Conservation (phyloP, 2,113 vertebrate genomes). For the Dinomys branickii region DNA sequence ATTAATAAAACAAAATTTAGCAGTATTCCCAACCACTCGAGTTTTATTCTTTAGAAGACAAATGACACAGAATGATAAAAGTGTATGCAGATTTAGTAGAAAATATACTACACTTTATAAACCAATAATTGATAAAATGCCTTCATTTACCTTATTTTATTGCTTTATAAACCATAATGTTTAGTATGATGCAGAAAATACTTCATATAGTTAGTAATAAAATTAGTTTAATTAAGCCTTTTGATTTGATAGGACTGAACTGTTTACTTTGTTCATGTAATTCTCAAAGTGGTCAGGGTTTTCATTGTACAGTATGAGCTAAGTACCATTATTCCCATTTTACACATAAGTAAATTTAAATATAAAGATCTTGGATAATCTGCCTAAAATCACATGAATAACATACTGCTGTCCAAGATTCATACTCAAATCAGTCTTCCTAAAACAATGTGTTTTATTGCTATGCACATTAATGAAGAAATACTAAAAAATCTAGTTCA, state of each 20-base stretch:
- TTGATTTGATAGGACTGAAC: background rate
- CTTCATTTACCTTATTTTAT: background rate
- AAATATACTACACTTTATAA: background rate
- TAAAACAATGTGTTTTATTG: background rate
- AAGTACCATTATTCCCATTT: background rate
- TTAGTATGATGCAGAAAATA: slow-evolving; percentile 1
- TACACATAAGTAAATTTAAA: background rate
- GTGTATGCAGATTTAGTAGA: background rate
- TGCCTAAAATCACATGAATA: background rate
- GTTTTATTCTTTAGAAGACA: background rate
- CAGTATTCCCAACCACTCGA: background rate
- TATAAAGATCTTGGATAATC: background rate
- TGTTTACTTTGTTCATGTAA: slow-evolving; percentile 19
- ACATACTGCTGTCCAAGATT: background rate
- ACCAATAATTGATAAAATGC: background rate
- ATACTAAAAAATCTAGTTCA: background rate
- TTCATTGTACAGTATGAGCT: background rate
- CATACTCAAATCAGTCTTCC: background rate
- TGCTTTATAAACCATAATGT: background rate
- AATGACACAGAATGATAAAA: background rate
- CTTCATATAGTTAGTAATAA: background rate
- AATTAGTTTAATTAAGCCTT: background rate
- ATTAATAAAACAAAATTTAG: background rate
- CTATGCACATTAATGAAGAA: background rate
- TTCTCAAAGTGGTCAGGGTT: background rate